Conservation (phyloP, 2,113 vertebrate genomes). For the Hippocampus abdominalis region DNA sequence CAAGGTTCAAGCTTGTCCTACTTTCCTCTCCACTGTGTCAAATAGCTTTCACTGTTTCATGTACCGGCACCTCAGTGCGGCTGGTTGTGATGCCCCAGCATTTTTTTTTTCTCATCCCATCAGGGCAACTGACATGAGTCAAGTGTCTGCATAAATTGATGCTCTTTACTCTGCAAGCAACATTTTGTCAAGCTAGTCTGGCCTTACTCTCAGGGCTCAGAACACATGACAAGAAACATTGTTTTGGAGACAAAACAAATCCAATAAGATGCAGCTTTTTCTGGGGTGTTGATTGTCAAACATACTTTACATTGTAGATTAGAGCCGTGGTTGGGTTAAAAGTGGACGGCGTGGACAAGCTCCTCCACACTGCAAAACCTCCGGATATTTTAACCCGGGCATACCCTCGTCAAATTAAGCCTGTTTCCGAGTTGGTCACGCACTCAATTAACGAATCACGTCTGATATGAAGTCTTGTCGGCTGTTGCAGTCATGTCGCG, state of each 20-base stretch:
- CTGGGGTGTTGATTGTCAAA: no score
- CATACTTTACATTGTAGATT: no score
- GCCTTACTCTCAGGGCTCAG: conserved; percentile 23
- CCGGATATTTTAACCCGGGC: no score
- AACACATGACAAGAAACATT: conserved; percentile 15
- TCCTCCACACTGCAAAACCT: no score
- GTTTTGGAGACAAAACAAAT: neutral
- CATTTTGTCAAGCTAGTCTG: conserved; percentile 43
- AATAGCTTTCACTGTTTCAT: conserved; percentile 52
- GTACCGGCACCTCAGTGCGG: conserved; percentile 42
- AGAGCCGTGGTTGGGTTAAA: no score
- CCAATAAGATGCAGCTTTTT: no score
- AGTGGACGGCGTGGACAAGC: no score
- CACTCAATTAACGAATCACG: no score
- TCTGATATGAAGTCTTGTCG: no score
- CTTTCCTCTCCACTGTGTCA: conserved; percentile 40
- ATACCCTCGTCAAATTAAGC: no score
- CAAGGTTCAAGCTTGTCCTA: conserved; percentile 52
- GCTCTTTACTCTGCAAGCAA: conserved; percentile 43
- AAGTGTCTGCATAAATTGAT: conserved; percentile 50
- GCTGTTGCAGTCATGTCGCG: no score
- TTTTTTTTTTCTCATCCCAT: conserved; percentile 45
- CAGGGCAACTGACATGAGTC: conserved; percentile 59
- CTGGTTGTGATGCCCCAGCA: conserved; percentile 44
- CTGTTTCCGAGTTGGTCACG: no score